phyloP scores from a whole-genome alignment of 2,888 invertebrate species.

The Eudasyphora cyanicolor region DNA sequence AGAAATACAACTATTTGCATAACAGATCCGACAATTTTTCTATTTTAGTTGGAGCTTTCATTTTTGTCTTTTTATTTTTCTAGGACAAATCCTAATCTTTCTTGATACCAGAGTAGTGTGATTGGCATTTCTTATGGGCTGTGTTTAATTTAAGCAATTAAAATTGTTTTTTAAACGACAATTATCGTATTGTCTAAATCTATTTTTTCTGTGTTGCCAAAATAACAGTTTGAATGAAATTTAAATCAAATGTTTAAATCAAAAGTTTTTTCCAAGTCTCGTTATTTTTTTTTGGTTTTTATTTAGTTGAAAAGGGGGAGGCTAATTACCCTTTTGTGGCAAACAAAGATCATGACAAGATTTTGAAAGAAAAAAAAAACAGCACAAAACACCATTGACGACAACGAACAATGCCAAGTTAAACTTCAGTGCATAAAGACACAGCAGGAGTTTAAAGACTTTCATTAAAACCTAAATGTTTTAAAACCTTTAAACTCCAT shows the following conservation, averaged over 20 bases:
- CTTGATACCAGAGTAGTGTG: too few relatives aligned
- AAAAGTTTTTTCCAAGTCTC: too few relatives aligned
- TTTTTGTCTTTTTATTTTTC: too few relatives aligned
- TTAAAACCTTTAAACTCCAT: conserved; percentile 75
- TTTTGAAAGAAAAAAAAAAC: conserved; percentile 50
- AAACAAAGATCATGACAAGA: too few relatives aligned
- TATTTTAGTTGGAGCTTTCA: too few relatives aligned
- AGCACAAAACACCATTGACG: conserved; percentile 31
- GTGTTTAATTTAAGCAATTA: conserved; percentile 53
- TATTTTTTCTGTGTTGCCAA: background rate
- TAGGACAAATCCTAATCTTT: too few relatives aligned
- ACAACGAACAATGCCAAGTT: conserved; percentile 13
- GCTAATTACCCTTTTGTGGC: conserved; percentile 77
- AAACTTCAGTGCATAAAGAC: conserved; percentile 15
- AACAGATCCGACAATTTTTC: too few relatives aligned
- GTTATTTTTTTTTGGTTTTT: conserved; percentile 63
- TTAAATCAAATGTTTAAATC: conserved; percentile 56
- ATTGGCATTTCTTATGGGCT: background rate
- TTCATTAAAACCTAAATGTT: conserved; percentile 70
- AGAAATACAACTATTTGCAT: too few relatives aligned
- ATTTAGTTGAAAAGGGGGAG: conserved; percentile 66
- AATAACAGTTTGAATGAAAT: conserved; percentile 41
- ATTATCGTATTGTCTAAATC: background rate
- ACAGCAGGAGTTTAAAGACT: conserved; percentile 66
- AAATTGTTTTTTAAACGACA: conserved; percentile 4